Percentiles rank a stretch among this genome's conserved stretches.
Conservation (phyloP, 2,797 vertebrate species). For the Hydrocynus forskahlii region DNA sequence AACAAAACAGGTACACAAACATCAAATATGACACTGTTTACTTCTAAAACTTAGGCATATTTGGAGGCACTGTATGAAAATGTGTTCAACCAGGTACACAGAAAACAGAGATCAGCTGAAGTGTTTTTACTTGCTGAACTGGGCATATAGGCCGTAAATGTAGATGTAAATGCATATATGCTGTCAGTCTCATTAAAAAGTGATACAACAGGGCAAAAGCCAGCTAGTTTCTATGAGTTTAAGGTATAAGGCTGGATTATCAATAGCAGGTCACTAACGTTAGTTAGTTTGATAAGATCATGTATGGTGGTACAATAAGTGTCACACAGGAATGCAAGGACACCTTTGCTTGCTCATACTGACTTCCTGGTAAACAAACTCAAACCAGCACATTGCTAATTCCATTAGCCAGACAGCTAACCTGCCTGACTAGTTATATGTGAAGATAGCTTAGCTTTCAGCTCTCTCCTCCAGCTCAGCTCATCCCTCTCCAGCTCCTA, state of each 20-base stretch:
- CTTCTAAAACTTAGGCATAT: too few relatives aligned
- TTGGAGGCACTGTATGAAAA: too few relatives aligned
- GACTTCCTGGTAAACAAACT: slow-evolving; percentile 17
- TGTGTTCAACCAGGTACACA: too few relatives aligned
- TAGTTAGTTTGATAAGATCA: neutral
- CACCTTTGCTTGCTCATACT: neutral
- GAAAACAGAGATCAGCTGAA: too few relatives aligned
- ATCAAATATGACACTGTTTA: too few relatives aligned
- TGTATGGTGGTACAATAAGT: neutral
- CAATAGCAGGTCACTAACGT: neutral
- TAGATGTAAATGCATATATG: too few relatives aligned
- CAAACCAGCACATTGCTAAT: neutral
- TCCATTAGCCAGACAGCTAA: neutral
- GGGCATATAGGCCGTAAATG: too few relatives aligned
- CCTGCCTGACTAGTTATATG: neutral
- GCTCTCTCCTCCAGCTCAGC: neutral
- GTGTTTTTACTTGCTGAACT: too few relatives aligned
- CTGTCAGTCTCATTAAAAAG: too few relatives aligned
- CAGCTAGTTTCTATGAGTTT: neutral
- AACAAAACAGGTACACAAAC: too few relatives aligned
- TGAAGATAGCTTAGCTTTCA: neutral
- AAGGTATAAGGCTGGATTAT: too few relatives aligned
- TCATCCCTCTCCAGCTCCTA: neutral
- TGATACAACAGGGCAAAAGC: neutral
- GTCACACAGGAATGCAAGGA: neutral